A percentile compares a stretch with the other conserved stretches of the same genome.
These are phyloP conservation scores for Eupsittula cactorum DNA, from an alignment of 2,113 vertebrate species.

Conservation along the genomic window DNA sequence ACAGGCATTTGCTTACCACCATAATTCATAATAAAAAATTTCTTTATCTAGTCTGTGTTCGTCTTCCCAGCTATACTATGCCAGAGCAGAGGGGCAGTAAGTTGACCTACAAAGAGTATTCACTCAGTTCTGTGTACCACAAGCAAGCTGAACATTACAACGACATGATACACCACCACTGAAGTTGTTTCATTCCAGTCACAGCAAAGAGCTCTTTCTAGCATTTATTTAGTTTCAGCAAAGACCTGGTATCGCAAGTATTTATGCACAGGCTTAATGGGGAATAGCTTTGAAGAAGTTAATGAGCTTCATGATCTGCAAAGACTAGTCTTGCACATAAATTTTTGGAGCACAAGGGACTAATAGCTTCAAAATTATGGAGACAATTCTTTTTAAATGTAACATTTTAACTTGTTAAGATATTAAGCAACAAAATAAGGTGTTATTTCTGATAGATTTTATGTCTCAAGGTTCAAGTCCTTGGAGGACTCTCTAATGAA, in stretches of 20 bases:
- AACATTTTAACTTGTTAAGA: not conserved
- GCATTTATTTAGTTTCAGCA: not conserved
- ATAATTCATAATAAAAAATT: not conserved
- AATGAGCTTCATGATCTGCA: not conserved
- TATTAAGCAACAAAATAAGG: not conserved
- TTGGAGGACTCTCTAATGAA: not conserved
- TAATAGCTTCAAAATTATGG: not conserved
- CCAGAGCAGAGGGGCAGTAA: not conserved
- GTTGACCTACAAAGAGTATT: not conserved
- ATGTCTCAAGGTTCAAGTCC: not conserved
- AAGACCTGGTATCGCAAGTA: not conserved
- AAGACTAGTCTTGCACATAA: slow-evolving; percentile 2
- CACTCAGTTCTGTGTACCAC: not conserved
- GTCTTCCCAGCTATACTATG: not conserved
- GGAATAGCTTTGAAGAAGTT: not conserved
- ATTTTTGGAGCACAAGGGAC: slow-evolving; percentile 1
- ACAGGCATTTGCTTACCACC: not conserved
- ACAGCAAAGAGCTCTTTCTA: not conserved
- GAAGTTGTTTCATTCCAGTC: not conserved
- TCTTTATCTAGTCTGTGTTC: not conserved
- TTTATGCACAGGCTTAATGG: not conserved
- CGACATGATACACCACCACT: not conserved
- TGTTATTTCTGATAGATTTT: not conserved
- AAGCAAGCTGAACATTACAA: accelerated
- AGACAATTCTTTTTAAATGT: not conserved